Conservation (phyloP, 2,888 invertebrate genomes). For the Embidobia sp. region DNA sequence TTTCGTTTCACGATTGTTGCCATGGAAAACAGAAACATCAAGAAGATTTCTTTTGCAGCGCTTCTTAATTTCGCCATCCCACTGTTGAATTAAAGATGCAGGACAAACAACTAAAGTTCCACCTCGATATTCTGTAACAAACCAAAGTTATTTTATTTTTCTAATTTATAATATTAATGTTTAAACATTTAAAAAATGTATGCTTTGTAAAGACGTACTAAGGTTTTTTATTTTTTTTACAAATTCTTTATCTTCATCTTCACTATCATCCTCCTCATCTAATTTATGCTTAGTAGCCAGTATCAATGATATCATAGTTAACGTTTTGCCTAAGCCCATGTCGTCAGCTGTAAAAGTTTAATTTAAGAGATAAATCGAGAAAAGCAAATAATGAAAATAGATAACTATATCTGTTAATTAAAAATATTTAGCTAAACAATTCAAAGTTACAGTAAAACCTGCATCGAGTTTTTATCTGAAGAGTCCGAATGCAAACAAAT, state of each 20-base stretch:
- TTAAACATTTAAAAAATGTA: background rate
- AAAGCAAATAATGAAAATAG: too few species aligned
- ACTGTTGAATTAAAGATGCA: constrained; percentile 94
- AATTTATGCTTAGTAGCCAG: constrained; percentile 79
- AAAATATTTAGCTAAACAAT: too few species aligned
- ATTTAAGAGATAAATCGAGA: background rate
- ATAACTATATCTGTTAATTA: too few species aligned
- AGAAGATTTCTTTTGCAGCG: constrained; percentile 85
- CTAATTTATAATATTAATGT: too few species aligned
- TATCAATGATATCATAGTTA: constrained; percentile 91
- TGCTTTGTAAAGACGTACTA: constrained; percentile 38
- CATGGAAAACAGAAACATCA: constrained; percentile 88
- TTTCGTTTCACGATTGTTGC: constrained; percentile 86
- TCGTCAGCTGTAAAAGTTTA: constrained; percentile 85
- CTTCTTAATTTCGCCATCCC: constrained; percentile 90
- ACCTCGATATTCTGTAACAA: constrained; percentile 81
- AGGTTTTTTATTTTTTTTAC: constrained; percentile 14
- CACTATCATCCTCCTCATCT: constrained; percentile 69
- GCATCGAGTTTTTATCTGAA: too few species aligned
- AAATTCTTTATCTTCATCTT: constrained; percentile 25
- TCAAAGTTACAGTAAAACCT: too few species aligned
- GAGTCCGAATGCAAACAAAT: too few species aligned
- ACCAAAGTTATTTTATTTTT: too few species aligned
- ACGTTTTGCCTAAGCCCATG: constrained; percentile 92
- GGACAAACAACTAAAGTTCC: constrained; percentile 96